Base-by-base conservation (phyloP, 2,797 vertebrate species). In the Sitta carolinensis region DNA sequence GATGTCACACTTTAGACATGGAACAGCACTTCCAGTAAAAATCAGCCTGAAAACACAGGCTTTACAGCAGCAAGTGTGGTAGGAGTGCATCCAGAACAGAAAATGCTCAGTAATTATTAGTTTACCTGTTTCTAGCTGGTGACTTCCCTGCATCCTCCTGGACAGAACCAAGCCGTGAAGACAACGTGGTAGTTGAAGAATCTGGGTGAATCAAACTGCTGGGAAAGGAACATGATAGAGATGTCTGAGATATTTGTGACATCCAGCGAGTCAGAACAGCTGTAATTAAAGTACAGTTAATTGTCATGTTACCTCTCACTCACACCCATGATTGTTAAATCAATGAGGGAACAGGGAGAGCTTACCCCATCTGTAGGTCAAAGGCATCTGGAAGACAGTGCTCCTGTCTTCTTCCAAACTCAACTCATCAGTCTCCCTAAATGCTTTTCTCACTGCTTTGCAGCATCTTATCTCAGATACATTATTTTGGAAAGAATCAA, bases 71-170 rank as follows among this genome's bases (percentile, higher is more conserved):
- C 7, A 1, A 57, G 22, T 6, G 7, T 55, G 16, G 32, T 52
- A 78, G 26, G 26, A 87, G 5, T 45, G 7, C 29, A 88, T 42
- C 32, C 21, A 75, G 40, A 90, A 66, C 5, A 78, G 57, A 64
- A 80, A 58, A 67, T 26, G 82, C 3, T 70, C 42, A n/a, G 27
- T 82, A 63, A 54, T 52, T 3, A 70, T 55, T 67, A 70, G 22
- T 94, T 84, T 87, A 99, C 99, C 99, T 99, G 87, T 99, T 99
- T 87, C 99, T 98, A 47, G 99, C 98, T 26, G 99, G 99, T 6
- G 99, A 99, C 91, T 99, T 99, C 62, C 99, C 99, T 59, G 98
- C 96, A 87, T 99, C 99, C 77, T 99, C 99, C 86, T 99, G 99
- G 38, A 99, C 98, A 66, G 98, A 97, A 1, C 98, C 98, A 72